Evolutionary conservation across 2,797 vertebrate species (phyloP).

Genomic region (Denticeps clupeoides): DNA sequence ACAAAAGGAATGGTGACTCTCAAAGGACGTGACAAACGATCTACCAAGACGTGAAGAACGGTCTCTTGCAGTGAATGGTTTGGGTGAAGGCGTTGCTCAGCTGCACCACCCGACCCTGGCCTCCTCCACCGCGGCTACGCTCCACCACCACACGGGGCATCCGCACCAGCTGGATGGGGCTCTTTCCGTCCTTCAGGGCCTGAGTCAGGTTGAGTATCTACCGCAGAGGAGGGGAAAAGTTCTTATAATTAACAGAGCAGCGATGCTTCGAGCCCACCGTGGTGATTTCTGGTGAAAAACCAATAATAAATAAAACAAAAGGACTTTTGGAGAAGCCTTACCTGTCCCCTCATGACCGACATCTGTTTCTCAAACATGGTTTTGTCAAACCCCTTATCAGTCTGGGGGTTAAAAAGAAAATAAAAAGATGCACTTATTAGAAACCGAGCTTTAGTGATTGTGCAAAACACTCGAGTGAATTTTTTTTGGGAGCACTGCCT

Average conservation of each 20-base stretch:
- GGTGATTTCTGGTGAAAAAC: too few relatives aligned
- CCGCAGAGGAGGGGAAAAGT: not conserved
- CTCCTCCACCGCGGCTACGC: conserved; percentile 69
- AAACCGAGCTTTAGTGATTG: conserved; percentile 11
- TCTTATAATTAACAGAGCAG: not conserved
- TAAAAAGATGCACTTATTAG: conserved; percentile 33
- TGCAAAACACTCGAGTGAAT: too few relatives aligned
- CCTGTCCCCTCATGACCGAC: conserved; percentile 98
- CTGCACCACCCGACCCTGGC: conserved; percentile 79
- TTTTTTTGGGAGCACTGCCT: not conserved
- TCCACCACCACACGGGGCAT: conserved; percentile 95
- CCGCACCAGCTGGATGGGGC: conserved; percentile 86
- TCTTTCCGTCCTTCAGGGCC: conserved; percentile 81
- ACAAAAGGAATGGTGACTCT: too few relatives aligned
- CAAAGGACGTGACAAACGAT: conserved; percentile 15
- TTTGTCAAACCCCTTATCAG: conserved; percentile 88
- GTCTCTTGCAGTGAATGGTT: conserved; percentile 90
- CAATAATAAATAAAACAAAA: too few relatives aligned
- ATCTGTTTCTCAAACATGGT: conserved; percentile 92
- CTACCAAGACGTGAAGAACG: conserved; percentile 96
- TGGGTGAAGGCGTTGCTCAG: conserved; percentile 83
- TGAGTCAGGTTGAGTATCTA: conserved; percentile 92
- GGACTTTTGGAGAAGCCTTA: conserved; percentile 49
- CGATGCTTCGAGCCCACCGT: too few relatives aligned
- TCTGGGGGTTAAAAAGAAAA: conserved; percentile 46